Conservation (phyloP, 1,140 invertebrate species). For the Drosophila nebulosa region DNA sequence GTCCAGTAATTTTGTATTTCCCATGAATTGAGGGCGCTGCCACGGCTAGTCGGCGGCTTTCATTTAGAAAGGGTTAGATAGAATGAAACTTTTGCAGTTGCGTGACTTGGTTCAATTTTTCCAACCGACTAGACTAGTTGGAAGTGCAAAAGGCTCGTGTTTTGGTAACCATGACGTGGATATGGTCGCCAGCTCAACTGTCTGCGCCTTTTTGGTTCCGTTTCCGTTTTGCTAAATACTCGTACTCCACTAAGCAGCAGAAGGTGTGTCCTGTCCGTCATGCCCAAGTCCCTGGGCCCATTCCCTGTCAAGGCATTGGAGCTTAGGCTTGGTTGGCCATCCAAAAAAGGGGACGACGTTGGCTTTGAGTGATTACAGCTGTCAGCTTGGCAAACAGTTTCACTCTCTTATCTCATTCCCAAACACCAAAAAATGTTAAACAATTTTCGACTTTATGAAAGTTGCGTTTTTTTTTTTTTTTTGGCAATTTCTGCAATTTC, state of each 20-base stretch:
- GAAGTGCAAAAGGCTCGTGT: conserved; percentile 29
- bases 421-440: conserved; percentile 17
- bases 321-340: conserved; percentile 13
- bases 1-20: conserved; percentile 63
- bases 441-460: conserved; percentile 57
- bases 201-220: conserved; percentile 64
- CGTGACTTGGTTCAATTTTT: conserved; percentile 73
- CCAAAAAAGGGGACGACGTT: conserved; percentile 18
- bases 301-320: neutral
- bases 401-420: conserved; percentile 11
- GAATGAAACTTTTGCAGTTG: conserved; percentile 48
- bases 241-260: neutral
- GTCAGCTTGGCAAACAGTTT: conserved; percentile 65
- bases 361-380: conserved; percentile 69
- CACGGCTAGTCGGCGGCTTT: neutral
- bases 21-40: conserved; percentile 50
- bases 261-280: conserved; percentile 54
- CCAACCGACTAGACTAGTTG: conserved; percentile 22
- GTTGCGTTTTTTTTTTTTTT: conserved; percentile 56
- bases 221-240: conserved; percentile 49
- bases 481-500: conserved; percentile 61
- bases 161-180: conserved; percentile 23
- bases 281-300: neutral
- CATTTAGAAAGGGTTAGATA: conserved; percentile 46
- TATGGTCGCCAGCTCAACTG: conserved; percentile 35